phyloP scores from a whole-genome alignment of 1,140 invertebrate species.

The Aphaenogaster rudis region DNA sequence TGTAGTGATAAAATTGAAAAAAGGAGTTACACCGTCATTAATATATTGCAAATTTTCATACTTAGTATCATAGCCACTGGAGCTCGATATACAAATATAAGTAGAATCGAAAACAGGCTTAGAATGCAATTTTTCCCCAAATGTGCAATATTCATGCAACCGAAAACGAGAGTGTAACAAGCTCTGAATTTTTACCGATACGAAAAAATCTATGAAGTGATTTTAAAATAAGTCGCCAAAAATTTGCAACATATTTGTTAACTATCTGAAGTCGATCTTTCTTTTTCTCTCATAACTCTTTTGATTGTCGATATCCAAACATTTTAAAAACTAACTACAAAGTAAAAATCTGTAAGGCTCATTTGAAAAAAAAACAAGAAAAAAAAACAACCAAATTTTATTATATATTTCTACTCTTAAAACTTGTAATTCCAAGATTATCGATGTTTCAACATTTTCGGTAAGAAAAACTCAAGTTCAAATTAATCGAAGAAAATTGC shows the following conservation, averaged over 20 bases:
- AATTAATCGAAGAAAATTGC: neutral
- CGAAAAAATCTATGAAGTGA: neutral
- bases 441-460: neutral
- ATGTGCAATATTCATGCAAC: conserved; percentile 71
- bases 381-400: neutral
- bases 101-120: conserved; percentile 45
- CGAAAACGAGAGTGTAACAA: conserved; percentile 65
- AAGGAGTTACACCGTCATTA: conserved; percentile 20
- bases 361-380: neutral
- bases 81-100: conserved; percentile 5
- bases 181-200: conserved; percentile 47
- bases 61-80: conserved; percentile 8
- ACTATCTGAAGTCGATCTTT: neutral
- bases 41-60: conserved; percentile 16
- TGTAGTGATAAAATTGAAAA: conserved; percentile 13
- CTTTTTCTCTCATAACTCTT: neutral
- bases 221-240: conserved; percentile 6
- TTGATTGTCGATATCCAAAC: neutral
- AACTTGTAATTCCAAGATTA: neutral
- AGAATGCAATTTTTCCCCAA: conserved; percentile 40
- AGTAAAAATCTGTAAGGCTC: neutral
- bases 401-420: neutral
- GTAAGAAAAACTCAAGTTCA: neutral
- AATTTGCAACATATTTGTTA: neutral
- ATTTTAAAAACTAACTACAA: neutral